A percentile compares a stretch with the other conserved stretches of the same genome.
phyloP scores from a whole-genome alignment of 1,140 invertebrate species.

The Hirudo medicinalis region DNA sequence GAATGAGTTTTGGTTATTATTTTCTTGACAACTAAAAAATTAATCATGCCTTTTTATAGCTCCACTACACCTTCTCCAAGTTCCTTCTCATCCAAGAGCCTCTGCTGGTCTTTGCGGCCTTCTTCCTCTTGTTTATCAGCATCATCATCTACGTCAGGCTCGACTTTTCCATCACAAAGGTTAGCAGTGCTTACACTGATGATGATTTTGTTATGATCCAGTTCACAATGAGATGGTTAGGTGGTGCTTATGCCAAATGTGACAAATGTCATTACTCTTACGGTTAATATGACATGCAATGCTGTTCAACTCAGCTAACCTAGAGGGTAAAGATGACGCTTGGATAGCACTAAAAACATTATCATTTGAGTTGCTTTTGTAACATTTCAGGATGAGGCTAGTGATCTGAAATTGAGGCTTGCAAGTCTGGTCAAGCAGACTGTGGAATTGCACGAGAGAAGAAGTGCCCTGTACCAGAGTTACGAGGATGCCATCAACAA shows the following conservation, averaged over 20 bases:
- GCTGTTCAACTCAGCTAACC: too few relatives aligned
- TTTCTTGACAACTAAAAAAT: too few relatives aligned
- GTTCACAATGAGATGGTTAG: too few relatives aligned
- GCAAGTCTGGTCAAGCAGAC: slow-evolving; percentile 45
- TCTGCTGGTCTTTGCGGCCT: slow-evolving; percentile 66
- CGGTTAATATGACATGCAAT: too few relatives aligned
- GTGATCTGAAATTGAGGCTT: slow-evolving; percentile 47
- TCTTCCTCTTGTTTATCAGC: slow-evolving; percentile 76
- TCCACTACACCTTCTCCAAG: slow-evolving; percentile 78
- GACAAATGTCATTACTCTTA: too few relatives aligned
- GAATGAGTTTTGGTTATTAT: too few relatives aligned
- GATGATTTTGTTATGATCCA: too few relatives aligned
- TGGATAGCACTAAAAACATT: background rate
- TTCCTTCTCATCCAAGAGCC: slow-evolving; percentile 75
- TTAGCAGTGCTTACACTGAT: slow-evolving; percentile 16
- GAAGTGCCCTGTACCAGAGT: slow-evolving; percentile 50
- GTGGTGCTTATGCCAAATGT: too few relatives aligned
- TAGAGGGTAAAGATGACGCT: background rate
- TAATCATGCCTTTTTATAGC: slow-evolving; percentile 37
- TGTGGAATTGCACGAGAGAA: slow-evolving; percentile 49
- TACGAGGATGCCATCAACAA: slow-evolving; percentile 53
- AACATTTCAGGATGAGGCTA: slow-evolving; percentile 45
- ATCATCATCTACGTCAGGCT: slow-evolving; percentile 87
- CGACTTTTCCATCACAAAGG: slow-evolving; percentile 77
- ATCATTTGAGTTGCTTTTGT: background rate